Base-by-base conservation (phyloP, 2,888 invertebrate species). In the Leptopilina drosophilae region DNA sequence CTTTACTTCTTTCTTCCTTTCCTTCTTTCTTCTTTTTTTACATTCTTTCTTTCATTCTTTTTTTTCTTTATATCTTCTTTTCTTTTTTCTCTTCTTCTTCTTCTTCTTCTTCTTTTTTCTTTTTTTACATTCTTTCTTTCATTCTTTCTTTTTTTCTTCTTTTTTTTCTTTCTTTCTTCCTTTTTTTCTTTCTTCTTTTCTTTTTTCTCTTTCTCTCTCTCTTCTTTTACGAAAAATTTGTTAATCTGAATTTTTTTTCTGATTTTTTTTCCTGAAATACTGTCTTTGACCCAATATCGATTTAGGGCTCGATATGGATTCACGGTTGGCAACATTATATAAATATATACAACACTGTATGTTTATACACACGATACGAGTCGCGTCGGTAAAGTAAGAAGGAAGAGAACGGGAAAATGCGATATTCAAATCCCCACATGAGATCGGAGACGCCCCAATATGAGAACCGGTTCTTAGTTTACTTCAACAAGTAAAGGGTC, bases 391-490 rank as follows among this genome's bases (percentile, higher is more conserved):
- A 49, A 79, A 83, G 80, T 53, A 83, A 82, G 81, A 77, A 85
- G 84, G 85, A 84, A 87, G 85, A 85, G 85, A 85, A 87, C 86
- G 85, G 86, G 82, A 84, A 81, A 82, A 64, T 85, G 84, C 85
- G 83, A 85, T 85, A 87, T 87, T 88, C 85, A 86, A 88, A 89
- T 89, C 87, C 86, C 84, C 85, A 73, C 78, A 77, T 76, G 80
- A 79, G 78, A 82, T 80, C 76, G 79, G 80, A 79, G 76, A 69
- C 65, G 75, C 77, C 73, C 76, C 69, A 75, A 82, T 82, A 75
- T 67, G 67, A 46, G 78, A 82, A 82, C 82, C 82, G 82, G 82
- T 82, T 82, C 62, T 78, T 33, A 64, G 79, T 79, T 64, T 77
- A 49, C 78, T 46, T 80, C 66, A 20, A 67, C 66, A n/a, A 67